Conservation (phyloP, 2,888 invertebrate species). For the Drosophila pegasa region DNA sequence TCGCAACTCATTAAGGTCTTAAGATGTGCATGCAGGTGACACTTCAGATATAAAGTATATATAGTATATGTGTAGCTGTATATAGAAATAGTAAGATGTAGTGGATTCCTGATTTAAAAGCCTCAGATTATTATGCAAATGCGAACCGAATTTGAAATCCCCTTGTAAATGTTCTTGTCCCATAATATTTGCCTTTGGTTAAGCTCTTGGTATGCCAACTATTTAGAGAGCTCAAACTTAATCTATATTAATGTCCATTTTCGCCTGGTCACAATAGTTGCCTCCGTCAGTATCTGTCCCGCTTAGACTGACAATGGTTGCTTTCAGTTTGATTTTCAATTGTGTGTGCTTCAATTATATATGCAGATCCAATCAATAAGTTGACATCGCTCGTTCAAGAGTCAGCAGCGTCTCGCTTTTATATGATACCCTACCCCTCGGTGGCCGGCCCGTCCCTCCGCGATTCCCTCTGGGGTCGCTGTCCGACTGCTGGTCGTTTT, state of each 20-base stretch:
- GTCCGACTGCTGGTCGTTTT: slow-evolving; percentile 45
- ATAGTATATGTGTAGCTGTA: not conserved
- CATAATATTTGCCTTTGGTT: not conserved
- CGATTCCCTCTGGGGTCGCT: not conserved
- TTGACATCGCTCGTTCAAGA: slow-evolving; percentile 24
- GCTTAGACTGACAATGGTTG: not conserved
- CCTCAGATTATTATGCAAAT: not conserved
- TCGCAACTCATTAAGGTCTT: slow-evolving; percentile 50
- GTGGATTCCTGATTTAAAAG: not conserved
- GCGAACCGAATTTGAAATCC: not conserved
- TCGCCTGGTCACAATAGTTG: not conserved
- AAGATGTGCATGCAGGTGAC: slow-evolving; percentile 10
- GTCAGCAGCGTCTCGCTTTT: slow-evolving; percentile 13
- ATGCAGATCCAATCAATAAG: slow-evolving; percentile 62
- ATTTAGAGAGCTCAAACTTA: slow-evolving; percentile 1
- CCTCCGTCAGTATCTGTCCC: not conserved
- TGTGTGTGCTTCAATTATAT: slow-evolving; percentile 52
- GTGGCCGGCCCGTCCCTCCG: not conserved
- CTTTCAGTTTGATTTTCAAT: slow-evolving; percentile 41
- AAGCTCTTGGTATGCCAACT: not conserved
- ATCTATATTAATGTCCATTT: slow-evolving; percentile 16
- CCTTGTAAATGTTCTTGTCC: not conserved
- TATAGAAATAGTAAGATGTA: not conserved
- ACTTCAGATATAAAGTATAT: slow-evolving; percentile 2
- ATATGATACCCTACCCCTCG: slow-evolving; percentile 12